Percentiles rank a stretch among this genome's conserved stretches.
These are phyloP conservation scores for Dilophus febrilis DNA, from an alignment of 2,888 invertebrate genomes.

Conservation along the genomic window DNA sequence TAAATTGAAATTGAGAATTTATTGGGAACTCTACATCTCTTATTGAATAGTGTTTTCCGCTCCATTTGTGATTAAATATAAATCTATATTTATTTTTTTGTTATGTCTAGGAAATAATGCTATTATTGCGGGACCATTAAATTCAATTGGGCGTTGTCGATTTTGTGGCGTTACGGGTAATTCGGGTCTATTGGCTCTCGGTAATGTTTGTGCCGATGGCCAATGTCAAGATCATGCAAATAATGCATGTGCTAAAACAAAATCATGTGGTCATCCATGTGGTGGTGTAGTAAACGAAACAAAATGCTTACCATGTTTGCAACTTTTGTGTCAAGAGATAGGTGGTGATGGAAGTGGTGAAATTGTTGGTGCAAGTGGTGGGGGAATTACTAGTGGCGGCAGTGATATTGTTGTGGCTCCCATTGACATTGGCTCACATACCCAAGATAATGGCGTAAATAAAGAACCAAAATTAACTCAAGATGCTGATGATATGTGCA, in stretches of 20 bases:
- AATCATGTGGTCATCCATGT: constrained; percentile 81
- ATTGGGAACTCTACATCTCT: too few relatives aligned
- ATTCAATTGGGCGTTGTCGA: constrained; percentile 59
- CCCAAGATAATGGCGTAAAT: constrained; percentile 14
- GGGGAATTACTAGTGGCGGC: too few relatives aligned
- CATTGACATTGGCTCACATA: too few relatives aligned
- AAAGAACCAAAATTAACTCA: constrained; percentile 51
- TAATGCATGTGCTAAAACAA: constrained; percentile 62
- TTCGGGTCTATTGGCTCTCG: constrained; percentile 71
- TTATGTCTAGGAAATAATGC: constrained; percentile 24
- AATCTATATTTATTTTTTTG: too few relatives aligned
- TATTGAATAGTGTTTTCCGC: too few relatives aligned
- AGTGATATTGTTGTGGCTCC: too few relatives aligned
- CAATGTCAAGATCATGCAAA: constrained; percentile 65
- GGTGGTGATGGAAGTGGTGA: constrained; percentile 25
- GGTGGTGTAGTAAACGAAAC: constrained; percentile 81
- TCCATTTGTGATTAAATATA: too few relatives aligned
- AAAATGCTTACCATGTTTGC: constrained; percentile 76
- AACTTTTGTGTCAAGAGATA: constrained; percentile 51
- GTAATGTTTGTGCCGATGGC: constrained; percentile 83
- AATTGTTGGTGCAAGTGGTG: too few relatives aligned
- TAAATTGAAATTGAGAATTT: too few relatives aligned
- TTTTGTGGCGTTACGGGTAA: constrained; percentile 80
- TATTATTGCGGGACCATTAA: constrained; percentile 30
- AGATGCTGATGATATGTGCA: constrained; percentile 98